phyloP scores from a whole-genome alignment of 2,888 invertebrate species.

The Drosophila limbata region DNA sequence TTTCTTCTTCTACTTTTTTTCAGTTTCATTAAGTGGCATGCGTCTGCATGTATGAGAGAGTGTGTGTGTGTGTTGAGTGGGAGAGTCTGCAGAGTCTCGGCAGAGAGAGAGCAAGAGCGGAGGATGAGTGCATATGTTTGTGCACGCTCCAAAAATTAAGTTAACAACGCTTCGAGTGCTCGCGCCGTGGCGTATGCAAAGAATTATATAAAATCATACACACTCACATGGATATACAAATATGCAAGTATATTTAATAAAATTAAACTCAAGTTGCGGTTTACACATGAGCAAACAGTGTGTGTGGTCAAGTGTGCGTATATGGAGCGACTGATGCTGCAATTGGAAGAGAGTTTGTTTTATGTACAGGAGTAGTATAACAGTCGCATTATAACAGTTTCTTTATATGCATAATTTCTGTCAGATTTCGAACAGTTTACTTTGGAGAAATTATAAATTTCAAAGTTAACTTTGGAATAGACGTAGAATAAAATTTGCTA shows the following conservation, averaged over 20 bases:
- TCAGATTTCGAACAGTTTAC: background rate
- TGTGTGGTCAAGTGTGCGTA: constrained; percentile 48
- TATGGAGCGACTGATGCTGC: constrained; percentile 47
- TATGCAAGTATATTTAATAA: constrained; percentile 49
- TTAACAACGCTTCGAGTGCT: constrained; percentile 77
- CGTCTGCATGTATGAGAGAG: constrained; percentile 42
- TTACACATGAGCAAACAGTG: constrained; percentile 43
- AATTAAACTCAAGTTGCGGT: constrained; percentile 61
- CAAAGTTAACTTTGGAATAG: too few relatives aligned
- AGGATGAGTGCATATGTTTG: constrained; percentile 59
- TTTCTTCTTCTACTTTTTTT: constrained; percentile 43
- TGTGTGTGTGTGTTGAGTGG: constrained; percentile 53
- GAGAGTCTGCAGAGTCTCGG: constrained; percentile 56
- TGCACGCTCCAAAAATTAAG: constrained; percentile 83
- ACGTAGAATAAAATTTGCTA: too few relatives aligned
- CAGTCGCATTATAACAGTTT: background rate
- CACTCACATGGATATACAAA: constrained; percentile 4
- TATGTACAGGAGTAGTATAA: background rate
- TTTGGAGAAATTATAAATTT: too few relatives aligned
- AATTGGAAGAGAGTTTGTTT: constrained; percentile 6
- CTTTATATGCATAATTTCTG: background rate
- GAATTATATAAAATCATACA: constrained; percentile 32
- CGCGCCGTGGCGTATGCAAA: constrained; percentile 70
- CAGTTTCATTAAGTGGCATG: constrained; percentile 74
- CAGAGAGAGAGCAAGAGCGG: constrained; percentile 17